These are phyloP conservation scores for Colossoma macropomum DNA, from an alignment of 2,113 vertebrate species.

Conservation along the genomic window DNA sequence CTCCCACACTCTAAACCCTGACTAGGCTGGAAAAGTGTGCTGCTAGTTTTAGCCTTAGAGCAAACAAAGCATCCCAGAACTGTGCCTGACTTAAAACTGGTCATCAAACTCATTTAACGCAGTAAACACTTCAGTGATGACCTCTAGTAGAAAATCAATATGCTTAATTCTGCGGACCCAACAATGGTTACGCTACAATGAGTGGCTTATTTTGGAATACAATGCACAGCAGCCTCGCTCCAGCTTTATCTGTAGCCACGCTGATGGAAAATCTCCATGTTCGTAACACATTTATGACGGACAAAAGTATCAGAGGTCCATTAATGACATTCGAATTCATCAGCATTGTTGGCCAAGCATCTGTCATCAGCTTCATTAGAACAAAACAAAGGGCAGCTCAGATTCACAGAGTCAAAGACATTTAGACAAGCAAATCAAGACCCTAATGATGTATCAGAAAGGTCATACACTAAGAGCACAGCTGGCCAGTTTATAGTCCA, in stretches of 20 bases:
- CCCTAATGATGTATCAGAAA: no score
- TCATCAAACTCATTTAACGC: neutral
- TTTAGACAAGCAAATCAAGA: no score
- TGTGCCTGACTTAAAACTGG: neutral
- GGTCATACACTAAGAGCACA: no score
- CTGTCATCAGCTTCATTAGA: no score
- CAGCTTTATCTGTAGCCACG: neutral
- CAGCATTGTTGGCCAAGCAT: no score
- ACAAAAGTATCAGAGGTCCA: no score
- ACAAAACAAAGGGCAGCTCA: no score
- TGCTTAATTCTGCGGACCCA: neutral
- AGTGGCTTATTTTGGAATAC: neutral
- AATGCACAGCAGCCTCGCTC: neutral
- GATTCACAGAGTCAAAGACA: no score
- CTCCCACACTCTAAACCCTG: neutral
- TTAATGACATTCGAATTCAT: no score
- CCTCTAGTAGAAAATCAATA: conserved; percentile 3
- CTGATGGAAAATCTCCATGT: neutral
- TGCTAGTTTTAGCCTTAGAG: neutral
- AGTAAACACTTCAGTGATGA: neutral
- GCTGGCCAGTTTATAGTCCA: no score
- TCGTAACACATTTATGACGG: no score
- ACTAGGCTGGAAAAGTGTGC: neutral
- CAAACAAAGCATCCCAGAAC: neutral
- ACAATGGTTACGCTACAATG: neutral